Conservation (phyloP, 2,113 vertebrate species). For the Sander vitreus region DNA sequence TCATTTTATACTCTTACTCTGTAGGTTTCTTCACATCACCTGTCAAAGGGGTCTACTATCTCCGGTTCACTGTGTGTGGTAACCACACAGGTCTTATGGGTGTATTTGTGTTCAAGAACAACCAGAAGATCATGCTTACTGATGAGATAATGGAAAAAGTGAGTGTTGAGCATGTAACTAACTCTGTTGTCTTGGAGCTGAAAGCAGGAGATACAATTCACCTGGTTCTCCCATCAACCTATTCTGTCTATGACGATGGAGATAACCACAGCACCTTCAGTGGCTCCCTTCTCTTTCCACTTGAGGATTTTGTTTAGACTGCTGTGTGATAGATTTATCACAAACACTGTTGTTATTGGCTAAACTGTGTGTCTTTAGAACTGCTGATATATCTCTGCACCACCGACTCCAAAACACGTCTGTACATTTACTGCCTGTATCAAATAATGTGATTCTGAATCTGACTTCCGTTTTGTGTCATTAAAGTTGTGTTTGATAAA, state of each 20-base stretch:
- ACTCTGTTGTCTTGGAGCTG: constrained; percentile 27
- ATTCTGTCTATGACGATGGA: fast-evolving
- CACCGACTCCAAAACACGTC: no score
- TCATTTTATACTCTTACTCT: background rate
- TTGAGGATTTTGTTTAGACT: constrained; percentile 1
- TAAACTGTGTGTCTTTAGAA: no score
- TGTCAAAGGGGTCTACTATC: constrained; percentile 16
- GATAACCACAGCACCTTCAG: constrained; percentile 12
- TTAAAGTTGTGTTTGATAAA: no score
- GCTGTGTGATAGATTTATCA: background rate
- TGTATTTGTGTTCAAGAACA: no score
- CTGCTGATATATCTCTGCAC: no score
- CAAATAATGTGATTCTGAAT: background rate
- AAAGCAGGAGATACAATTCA: constrained; percentile 8
- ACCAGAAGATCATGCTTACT: constrained; percentile 1
- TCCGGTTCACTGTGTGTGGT: constrained; percentile 12
- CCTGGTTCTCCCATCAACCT: background rate
- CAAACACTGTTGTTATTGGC: background rate
- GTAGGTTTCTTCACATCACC: constrained; percentile 37
- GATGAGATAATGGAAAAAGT: background rate
- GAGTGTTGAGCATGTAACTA: constrained; percentile 1
- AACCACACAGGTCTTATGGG: fast-evolving
- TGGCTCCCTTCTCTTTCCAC: constrained; percentile 25
- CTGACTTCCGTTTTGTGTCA: background rate
- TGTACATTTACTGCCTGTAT: no score